A percentile compares a stretch with the other conserved stretches of the same genome.
Conservation (phyloP, 1,140 invertebrate genomes). For the Heterodera carotae region DNA sequence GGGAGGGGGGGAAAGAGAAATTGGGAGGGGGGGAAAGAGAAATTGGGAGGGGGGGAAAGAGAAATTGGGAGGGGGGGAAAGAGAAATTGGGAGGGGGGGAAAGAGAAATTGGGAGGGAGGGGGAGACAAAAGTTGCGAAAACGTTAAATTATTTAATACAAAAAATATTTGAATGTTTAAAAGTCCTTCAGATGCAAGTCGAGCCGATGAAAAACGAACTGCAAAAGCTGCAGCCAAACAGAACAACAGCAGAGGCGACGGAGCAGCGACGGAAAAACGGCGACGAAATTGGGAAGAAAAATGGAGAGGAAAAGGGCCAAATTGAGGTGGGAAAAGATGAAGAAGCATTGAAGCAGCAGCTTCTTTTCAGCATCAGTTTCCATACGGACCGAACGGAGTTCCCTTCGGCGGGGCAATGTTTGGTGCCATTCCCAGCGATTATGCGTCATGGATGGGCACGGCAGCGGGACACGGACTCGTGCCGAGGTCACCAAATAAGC, state of each 20-base stretch:
- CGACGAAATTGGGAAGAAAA: background rate
- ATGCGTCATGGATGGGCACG: slow-evolving; percentile 3
- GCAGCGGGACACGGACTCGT: background rate
- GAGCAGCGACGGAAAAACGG: background rate
- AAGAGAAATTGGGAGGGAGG: too few species aligned
- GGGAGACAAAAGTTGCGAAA: background rate
- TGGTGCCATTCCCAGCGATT: background rate
- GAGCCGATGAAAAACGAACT: background rate
- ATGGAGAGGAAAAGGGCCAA: background rate
- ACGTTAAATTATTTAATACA: too few species aligned
- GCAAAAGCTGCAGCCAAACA: background rate
- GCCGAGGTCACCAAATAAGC: background rate
- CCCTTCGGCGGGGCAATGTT: background rate
- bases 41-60: too few species aligned
- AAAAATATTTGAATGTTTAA: background rate
- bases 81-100: too few species aligned
- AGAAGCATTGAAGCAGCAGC: background rate
- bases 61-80: too few species aligned
- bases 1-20: too few species aligned
- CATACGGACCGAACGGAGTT: background rate
- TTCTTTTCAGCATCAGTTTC: background rate
- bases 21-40: too few species aligned
- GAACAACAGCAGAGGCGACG: background rate
- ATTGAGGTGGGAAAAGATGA: background rate
- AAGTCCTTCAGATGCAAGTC: background rate